Percentiles rank a stretch among this genome's conserved stretches.
Conservation (phyloP, 2,113 vertebrate species). For the Triplophysa dalaica region DNA sequence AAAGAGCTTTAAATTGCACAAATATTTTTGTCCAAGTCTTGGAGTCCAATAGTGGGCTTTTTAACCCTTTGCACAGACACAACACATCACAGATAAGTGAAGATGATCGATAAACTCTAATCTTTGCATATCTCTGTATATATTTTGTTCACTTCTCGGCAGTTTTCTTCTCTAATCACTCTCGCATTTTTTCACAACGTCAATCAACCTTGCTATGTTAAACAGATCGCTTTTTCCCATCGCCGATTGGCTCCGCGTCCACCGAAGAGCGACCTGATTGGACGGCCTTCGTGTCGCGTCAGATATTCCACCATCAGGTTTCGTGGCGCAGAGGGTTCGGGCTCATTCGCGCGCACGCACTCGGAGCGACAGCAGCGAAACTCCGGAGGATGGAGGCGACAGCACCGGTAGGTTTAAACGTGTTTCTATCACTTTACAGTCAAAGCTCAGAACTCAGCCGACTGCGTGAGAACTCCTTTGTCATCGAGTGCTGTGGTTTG, state of each 20-base stretch:
- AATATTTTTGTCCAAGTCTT: too few species aligned
- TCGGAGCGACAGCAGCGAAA: constrained; percentile 28
- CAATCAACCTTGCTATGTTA: constrained; percentile 75
- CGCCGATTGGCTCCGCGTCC: constrained; percentile 63
- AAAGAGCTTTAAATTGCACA: too few species aligned
- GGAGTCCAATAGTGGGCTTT: too few species aligned
- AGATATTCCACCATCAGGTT: constrained; percentile 58
- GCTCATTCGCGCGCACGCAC: constrained; percentile 64
- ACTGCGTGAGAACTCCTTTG: not conserved
- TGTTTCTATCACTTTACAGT: constrained; percentile 13
- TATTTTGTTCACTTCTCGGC: not conserved
- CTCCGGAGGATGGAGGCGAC: constrained; percentile 65
- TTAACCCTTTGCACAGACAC: not conserved
- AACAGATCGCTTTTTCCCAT: constrained; percentile 16
- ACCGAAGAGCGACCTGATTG: constrained; percentile 65
- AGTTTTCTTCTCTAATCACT: not conserved
- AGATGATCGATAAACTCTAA: not conserved
- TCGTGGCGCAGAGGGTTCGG: constrained; percentile 56
- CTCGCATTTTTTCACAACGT: constrained; percentile 66
- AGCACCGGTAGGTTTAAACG: constrained; percentile 61
- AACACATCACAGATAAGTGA: not conserved
- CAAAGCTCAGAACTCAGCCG: not conserved
- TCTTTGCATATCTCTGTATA: not conserved
- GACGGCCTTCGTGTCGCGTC: constrained; percentile 57
- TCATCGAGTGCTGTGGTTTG: not conserved